Conservation (phyloP, 2,113 vertebrate genomes). For the Synodontis membranacea region DNA sequence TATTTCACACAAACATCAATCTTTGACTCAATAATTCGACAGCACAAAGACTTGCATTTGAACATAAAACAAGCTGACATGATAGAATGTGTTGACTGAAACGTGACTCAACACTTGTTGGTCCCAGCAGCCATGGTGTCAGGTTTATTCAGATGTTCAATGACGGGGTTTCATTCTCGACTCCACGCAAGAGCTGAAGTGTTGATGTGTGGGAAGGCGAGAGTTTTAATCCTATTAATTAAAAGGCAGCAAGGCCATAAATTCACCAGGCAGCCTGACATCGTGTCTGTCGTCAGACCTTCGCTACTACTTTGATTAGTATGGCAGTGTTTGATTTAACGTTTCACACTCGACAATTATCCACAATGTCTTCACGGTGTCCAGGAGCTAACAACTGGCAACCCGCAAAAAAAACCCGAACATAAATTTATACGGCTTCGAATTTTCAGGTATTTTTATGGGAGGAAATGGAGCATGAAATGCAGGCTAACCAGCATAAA, state of each 20-base stretch:
- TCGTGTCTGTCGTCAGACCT: slow-evolving; percentile 16
- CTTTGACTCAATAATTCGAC: not conserved
- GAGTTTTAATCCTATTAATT: slow-evolving; percentile 42
- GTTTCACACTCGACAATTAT: slow-evolving; percentile 3
- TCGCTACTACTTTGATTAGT: not conserved
- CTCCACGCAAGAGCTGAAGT: slow-evolving; percentile 23
- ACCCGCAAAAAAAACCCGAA: not conserved
- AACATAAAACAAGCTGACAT: not conserved
- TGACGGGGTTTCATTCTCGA: slow-evolving; percentile 28
- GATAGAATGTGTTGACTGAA: slow-evolving; percentile 24
- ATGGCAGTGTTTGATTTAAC: slow-evolving; percentile 4
- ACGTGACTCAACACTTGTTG: slow-evolving; percentile 14
- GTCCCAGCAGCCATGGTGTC: slow-evolving; percentile 16
- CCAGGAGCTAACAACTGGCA: not conserved
- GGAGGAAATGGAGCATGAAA: not conserved
- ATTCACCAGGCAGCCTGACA: slow-evolving; percentile 10
- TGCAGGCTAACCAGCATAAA: not conserved
- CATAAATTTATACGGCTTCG: not conserved
- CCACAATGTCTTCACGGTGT: not conserved
- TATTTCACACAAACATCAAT: slow-evolving; percentile 1
- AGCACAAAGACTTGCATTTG: not conserved
- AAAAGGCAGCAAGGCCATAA: slow-evolving; percentile 29
- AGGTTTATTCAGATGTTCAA: slow-evolving; percentile 22
- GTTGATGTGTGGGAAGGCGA: slow-evolving; percentile 24
- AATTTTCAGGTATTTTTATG: slow-evolving; percentile 5